Base-by-base conservation (phyloP, 2,797 vertebrate genomes). In the Phrynocephalus forsythii region DNA sequence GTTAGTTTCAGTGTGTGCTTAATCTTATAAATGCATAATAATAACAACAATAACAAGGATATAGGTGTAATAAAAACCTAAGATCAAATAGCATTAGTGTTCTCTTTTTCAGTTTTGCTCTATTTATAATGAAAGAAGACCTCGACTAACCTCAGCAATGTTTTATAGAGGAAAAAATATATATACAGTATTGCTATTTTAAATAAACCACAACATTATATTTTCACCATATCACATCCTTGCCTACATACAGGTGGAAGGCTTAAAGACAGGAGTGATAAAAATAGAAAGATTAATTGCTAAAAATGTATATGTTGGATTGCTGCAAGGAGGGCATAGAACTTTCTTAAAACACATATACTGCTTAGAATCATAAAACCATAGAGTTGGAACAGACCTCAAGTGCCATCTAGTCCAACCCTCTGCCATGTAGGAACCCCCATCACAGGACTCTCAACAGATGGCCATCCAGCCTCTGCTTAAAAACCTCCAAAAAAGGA, bases 281-380 rank as follows among this genome's bases (percentile, higher is more conserved):
- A 69, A 90, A 78, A 79, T 93, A 91, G 84, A 90, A 86, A 84
- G 93, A 90, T 88, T 90, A 78, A 87, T 78, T 87, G 85, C 90
- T 93, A 92, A 86, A 88, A 89, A 88, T 76, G 9, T 83, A 89
- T 82, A 92, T 87, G 88, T 89, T 91, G 81, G 88, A 79, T 92
- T 94, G 90, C 90, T 78, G 86, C 78, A 84, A 89, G 89, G 48
- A 82, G 84, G 77, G 90, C 88, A 82, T 88, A 86, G 94, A 91
- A 87, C 72, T 71, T 84, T 88, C 79, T 48, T 26, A 20, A 93
- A 38, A 88, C 92, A 90, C 84, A 87, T 91, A 28, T 60, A 86
- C 38, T 44, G 88, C 79, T 7, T 15, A 92, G 93, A 44, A 44
- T 44, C 38, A 44, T 44, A 5, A 5, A 44, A 44, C 1, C 38